phyloP scores from a whole-genome alignment of 2,113 vertebrate genomes.

The Sprattus sprattus region DNA sequence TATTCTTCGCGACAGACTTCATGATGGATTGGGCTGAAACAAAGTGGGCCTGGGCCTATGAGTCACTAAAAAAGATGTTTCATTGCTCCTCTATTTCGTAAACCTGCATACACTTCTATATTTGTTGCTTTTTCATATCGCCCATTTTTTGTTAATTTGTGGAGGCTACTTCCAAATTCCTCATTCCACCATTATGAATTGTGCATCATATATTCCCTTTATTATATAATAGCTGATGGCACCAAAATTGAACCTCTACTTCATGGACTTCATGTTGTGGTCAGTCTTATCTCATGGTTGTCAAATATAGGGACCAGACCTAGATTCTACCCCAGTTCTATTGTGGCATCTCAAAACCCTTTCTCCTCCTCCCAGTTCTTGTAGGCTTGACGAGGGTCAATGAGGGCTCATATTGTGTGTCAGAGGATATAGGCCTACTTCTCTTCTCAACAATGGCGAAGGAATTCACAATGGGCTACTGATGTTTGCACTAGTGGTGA shows the following conservation, averaged over 20 bases:
- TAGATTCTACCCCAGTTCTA: constrained; percentile 7
- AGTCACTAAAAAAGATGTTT: neutral
- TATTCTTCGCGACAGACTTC: too few relatives aligned
- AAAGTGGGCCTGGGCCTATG: neutral
- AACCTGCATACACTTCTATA: neutral
- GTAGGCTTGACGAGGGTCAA: neutral
- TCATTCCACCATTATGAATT: too few relatives aligned
- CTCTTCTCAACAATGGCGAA: neutral
- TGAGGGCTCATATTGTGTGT: neutral
- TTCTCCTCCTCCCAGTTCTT: neutral
- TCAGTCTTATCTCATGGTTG: neutral
- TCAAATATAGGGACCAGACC: constrained; percentile 16
- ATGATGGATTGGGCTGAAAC: neutral
- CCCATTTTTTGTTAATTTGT: neutral
- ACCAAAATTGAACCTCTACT: neutral
- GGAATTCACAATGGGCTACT: neutral
- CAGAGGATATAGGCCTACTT: neutral
- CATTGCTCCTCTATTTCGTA: neutral
- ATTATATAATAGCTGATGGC: neutral
- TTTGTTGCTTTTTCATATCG: neutral
- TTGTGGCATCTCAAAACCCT: neutral
- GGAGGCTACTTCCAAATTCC: neutral
- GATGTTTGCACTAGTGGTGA: neutral
- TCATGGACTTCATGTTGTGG: neutral
- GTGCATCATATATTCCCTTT: too few relatives aligned